Conservation (phyloP, 2,888 invertebrate genomes). For the Archips crataeganus region DNA sequence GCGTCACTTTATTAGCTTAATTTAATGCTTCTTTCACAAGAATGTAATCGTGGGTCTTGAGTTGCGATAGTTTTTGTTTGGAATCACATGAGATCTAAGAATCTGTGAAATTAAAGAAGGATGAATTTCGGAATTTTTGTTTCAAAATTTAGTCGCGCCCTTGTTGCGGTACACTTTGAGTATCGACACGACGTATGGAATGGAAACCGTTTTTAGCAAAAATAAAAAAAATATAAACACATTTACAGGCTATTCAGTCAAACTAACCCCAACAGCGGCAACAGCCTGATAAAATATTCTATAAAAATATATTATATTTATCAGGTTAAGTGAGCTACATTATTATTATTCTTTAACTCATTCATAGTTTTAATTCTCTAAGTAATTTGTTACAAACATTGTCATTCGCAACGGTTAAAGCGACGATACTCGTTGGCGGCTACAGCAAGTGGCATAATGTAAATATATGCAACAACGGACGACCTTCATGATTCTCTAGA, state of each 20-base stretch:
- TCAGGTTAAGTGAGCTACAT: no score
- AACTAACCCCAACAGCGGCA: no score
- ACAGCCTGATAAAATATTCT: no score
- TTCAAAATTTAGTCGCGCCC: background rate
- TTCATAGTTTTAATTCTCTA: background rate
- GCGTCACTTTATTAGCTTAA: conserved; percentile 28
- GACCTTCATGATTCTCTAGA: conserved; percentile 16
- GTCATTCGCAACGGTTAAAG: background rate
- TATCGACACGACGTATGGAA: no score
- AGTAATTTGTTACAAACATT: background rate
- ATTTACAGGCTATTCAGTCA: no score
- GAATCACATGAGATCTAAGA: background rate
- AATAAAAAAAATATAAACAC: no score
- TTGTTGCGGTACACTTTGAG: no score
- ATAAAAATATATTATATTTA: no score
- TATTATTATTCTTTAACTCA: no score
- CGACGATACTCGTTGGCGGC: background rate
- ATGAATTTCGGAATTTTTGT: background rate
- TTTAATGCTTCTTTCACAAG: conserved; percentile 32
- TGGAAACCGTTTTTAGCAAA: no score
- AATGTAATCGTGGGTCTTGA: conserved; percentile 9
- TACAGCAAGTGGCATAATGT: conserved; percentile 1
- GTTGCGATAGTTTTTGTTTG: background rate
- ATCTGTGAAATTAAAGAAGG: no score
- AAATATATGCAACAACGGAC: conserved; percentile 19